Conservation (phyloP, 2,888 invertebrate genomes). For the Oligia fasciuncula region DNA sequence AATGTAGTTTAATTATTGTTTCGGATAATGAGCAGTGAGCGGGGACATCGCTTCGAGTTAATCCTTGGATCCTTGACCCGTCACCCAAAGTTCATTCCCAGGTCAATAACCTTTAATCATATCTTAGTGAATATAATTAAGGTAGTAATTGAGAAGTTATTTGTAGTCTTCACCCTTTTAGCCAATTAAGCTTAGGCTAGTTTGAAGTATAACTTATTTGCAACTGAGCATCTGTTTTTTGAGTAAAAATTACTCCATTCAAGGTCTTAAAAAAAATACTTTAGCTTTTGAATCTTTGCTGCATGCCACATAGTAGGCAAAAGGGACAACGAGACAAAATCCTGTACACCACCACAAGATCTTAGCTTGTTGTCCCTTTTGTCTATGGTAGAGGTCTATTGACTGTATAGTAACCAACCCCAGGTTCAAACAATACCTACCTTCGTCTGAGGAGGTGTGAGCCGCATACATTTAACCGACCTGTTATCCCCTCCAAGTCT, state of each 20-base stretch:
- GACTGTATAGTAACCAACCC: not conserved
- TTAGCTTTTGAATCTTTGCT: too few species aligned
- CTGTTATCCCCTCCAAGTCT: too few species aligned
- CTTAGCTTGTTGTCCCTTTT: not conserved
- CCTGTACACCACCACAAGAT: not conserved
- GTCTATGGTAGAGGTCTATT: not conserved
- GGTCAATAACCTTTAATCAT: constrained; percentile 14
- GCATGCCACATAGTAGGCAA: too few species aligned
- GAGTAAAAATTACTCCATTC: too few species aligned
- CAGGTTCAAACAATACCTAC: not conserved
- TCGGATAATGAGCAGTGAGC: constrained; percentile 46
- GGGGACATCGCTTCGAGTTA: constrained; percentile 40
- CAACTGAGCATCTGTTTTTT: not conserved
- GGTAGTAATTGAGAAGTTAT: constrained; percentile 15
- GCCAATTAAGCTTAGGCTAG: not conserved
- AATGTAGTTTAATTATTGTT: constrained; percentile 47
- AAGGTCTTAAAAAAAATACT: too few species aligned
- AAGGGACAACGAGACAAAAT: not conserved
- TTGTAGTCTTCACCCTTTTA: constrained; percentile 11
- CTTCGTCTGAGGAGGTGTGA: not conserved
- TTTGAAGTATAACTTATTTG: not conserved
- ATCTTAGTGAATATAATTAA: constrained; percentile 20
- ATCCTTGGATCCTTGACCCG: constrained; percentile 36
- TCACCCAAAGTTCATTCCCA: constrained; percentile 20
- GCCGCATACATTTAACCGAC: not conserved